Conservation (phyloP, 2,113 vertebrate genomes). For the Corythornis vintsioides region DNA sequence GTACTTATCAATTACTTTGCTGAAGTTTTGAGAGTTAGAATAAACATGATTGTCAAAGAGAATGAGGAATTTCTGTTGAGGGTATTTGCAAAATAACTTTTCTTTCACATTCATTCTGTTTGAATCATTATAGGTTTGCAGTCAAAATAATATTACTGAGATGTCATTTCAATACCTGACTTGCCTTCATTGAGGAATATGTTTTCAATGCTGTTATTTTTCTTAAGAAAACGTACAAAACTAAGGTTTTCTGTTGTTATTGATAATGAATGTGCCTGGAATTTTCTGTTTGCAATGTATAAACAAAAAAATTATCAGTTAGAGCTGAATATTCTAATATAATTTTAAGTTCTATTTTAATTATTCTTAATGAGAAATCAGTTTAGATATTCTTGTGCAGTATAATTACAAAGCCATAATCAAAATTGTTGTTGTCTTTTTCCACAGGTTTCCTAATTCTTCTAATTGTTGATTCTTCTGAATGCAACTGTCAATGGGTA, state of each 20-base stretch:
- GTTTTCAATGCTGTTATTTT: background rate
- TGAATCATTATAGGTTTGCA: background rate
- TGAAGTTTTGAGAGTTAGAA: background rate
- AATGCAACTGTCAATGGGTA: background rate
- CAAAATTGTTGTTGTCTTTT: background rate
- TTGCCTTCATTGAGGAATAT: background rate
- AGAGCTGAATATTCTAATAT: background rate
- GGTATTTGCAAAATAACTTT: background rate
- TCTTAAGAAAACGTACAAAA: too few species aligned
- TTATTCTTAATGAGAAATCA: background rate
- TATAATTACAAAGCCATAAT: background rate
- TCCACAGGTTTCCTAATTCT: background rate
- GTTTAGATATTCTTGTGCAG: background rate
- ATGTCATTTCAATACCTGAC: background rate
- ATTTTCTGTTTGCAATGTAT: background rate
- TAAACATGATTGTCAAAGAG: background rate
- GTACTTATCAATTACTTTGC: background rate
- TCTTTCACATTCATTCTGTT: background rate
- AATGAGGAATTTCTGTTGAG: background rate
- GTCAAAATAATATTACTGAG: background rate
- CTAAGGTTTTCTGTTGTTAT: background rate
- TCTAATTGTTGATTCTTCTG: background rate
- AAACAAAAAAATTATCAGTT: background rate
- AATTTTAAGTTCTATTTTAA: background rate
- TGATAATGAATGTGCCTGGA: background rate